These are phyloP conservation scores for Nothura maculosa DNA, from an alignment of 2,797 vertebrate species.

Conservation along the genomic window DNA sequence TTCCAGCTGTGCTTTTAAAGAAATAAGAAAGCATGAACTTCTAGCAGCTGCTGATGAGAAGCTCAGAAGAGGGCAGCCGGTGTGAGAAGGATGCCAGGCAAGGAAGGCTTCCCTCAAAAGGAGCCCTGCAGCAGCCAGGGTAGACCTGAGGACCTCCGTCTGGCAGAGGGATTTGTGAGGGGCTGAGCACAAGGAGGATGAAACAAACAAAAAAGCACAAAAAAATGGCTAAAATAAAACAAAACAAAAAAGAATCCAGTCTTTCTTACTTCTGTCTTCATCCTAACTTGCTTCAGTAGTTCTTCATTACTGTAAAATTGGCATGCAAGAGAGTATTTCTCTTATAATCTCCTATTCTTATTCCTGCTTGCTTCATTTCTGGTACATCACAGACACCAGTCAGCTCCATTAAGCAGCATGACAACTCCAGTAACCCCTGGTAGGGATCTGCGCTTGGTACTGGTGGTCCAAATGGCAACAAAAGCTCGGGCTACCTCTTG, in stretches of 20 bases:
- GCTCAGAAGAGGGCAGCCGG: background rate
- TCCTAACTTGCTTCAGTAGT: background rate
- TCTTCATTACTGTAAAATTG: accelerated
- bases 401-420: background rate
- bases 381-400: background rate
- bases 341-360: background rate
- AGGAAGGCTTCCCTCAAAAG: accelerated
- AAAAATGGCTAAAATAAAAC: too few species aligned
- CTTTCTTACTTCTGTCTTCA: background rate
- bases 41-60: background rate
- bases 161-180: background rate
- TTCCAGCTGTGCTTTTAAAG: background rate
- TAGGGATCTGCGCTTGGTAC: background rate
- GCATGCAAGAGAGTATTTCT: background rate
- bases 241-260: too few species aligned
- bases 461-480: constrained; percentile 4
- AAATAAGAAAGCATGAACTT: background rate
- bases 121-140: background rate
- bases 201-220: background rate
- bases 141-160: accelerated
- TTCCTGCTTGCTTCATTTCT: background rate
- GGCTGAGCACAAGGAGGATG: background rate
- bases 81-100: background rate
- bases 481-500: background rate
- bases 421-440: background rate